Base-by-base conservation (phyloP, 2,113 vertebrate species). In the Periophthalmodon schlosseri region DNA sequence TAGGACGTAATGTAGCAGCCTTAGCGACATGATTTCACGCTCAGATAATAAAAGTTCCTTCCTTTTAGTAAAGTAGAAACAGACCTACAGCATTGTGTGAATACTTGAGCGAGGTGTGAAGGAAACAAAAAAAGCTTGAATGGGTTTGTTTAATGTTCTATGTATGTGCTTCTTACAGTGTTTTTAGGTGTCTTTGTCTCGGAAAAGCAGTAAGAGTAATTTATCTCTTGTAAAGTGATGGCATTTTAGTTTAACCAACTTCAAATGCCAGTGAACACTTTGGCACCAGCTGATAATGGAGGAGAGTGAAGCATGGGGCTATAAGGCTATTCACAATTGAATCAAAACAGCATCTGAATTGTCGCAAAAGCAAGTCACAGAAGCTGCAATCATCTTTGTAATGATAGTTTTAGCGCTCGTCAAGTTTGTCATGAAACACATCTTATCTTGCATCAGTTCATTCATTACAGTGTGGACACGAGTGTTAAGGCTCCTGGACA, bases 21-120 rank as follows among this genome's bases (percentile, higher is more conserved):
- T 65, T 65, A 65, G 63, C 33, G 34, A 65, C 63, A 65, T 39
- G 34, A 65, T 65, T 65, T 65, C 63, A 65, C 63, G 34, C 33
- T 65, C 34, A 65, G 34, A 65, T 39, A 65, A 65, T 65, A 65
- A 39, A 39, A 39, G 18, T 44, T 20, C 13, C 16, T 20, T 65
- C 20, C 20, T 65, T 39, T 20, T 65, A 65, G 28, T 36, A 63
- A 18, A 18, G 60, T 16, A 63, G 18, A 63, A 63, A 34, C 60
- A 34, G 14, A 10, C 13, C 4, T 63, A 63, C 28, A 18, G 28
- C 24, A 5, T 52, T 16, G 36, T 20, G 58, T 23, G 10, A 34
- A 34, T 7, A 15, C 34, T 63, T 61, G 16, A 13, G 28, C 0
- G 15, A 18, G 28, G 60, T 34, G 5, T 10, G 57, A 8, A 61